Base-by-base conservation (phyloP, 2,113 vertebrate species). In the Ailurus styani region DNA sequence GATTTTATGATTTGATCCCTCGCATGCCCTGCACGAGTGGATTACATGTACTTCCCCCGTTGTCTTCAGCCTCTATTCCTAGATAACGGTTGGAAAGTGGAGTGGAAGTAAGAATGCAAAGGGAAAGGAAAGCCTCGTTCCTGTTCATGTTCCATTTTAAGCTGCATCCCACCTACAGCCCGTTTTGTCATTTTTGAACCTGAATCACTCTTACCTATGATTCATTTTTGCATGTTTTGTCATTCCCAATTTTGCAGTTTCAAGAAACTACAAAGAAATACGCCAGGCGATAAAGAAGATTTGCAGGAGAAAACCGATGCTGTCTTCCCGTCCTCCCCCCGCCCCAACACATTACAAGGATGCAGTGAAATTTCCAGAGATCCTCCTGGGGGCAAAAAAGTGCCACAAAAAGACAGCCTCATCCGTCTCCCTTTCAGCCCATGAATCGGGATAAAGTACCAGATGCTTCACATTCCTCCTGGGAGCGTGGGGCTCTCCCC, bases 161-260 rank as follows among this genome's bases (percentile, higher is more conserved):
- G 97, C 82, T 78, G 81, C 90, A 93, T 98, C 95, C 98, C 98
- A 98, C 98, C 98, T 98, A 97, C 97, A 97, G 89, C 83, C 95
- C 89, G 97, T 98, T 98, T 97, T 98, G 88, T 96, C 97, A 98
- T 98, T 98, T 98, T 97, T 97, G 91, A 98, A 81, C 97, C 97
- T 47, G 47, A 47, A 97, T 98, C 98, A 97, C 83, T 98, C 97
- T 97, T 97, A 98, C 95, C 98, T 98, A 95, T 97, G 98, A 98
- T 97, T 99, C 98, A 98, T 96, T 98, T 98, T 94, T 98, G 93
- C 96, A 2, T 98, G 97, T 98, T 98, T 98, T 99, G 98, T 98
- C 98, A 98, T 97, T 98, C 97, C 98, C 98, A 98, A 98, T 98
- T 98, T 98, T 98, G 94, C 86, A 93, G 84, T 97, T 98, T 98